Evolutionary conservation across 1,140 invertebrate genomes (phyloP), one percentile per base, ranked within the genome.

Genomic region (Neuroterus valhalla): DNA sequence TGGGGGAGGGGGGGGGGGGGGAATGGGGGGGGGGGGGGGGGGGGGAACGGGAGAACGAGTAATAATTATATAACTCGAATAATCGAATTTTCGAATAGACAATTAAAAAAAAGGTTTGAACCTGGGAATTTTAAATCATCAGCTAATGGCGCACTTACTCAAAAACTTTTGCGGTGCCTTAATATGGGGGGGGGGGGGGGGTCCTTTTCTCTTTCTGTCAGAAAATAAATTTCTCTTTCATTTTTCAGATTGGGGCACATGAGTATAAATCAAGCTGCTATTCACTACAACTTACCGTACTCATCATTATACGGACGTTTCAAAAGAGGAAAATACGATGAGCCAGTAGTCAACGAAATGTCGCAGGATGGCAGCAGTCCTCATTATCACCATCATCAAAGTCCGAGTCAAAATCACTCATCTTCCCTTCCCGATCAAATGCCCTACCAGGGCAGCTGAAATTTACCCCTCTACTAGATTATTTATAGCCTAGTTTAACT

Each of bases 221-320:
- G 5, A 14, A 31, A 19, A 68, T 44, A 45, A 14, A 15, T 73
- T 67, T 38, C 44, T 50, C 72, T 78, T 75, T 78, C 72, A 78
- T 55, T 77, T 87, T 91, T n/a, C 86, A 95, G 96, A 82, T 91
- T 96, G 76, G 96, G 96, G 21, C 95, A 96, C 82, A 96, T 97
- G 96, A 96, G 95, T 76, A 97, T 97, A 82, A 97, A 97, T 89
- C 96, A 97, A 90, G 96, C 96, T 66, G 95, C 96, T n/a, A 97
- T 97, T 78, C 96, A 97, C 84, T 97, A 94, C 86, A 97, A 97
- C 89, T 90, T 97, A 80, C 96, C 96, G 26, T 97, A 97, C 86
- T 96, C 95, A 26, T 97, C 96, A 15, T 89, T 97, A 14, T 97
- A 97, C 83, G 96, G 96, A 1, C 92, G 96, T 46, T 96, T 97